phyloP scores from a whole-genome alignment of 2,888 invertebrate genomes.

The Hermodice carunculata region DNA sequence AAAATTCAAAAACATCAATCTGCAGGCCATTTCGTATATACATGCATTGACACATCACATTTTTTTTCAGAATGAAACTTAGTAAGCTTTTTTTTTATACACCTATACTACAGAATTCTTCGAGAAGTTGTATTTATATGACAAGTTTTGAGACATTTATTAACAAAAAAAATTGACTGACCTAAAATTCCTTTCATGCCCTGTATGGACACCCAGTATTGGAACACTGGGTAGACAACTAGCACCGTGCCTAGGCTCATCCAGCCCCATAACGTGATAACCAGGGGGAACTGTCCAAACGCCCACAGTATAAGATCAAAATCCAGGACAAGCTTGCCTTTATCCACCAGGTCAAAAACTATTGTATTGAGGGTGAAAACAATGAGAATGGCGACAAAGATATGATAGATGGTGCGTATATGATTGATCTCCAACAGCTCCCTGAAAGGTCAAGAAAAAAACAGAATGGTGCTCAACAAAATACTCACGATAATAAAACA shows the following conservation, averaged over 20 bases:
- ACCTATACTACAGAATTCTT: no score
- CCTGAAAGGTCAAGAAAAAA: constrained; percentile 54
- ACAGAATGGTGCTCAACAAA: not conserved
- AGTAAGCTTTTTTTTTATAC: no score
- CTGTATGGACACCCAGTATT: constrained; percentile 67
- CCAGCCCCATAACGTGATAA: constrained; percentile 74
- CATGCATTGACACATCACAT: no score
- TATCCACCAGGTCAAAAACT: constrained; percentile 80
- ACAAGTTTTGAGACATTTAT: no score
- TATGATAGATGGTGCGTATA: constrained; percentile 86
- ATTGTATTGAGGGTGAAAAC: constrained; percentile 81
- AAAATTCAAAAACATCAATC: no score
- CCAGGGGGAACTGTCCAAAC: constrained; percentile 76
- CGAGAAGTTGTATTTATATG: no score
- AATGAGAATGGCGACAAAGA: constrained; percentile 84
- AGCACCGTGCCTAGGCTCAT: constrained; percentile 69
- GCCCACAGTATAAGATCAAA: constrained; percentile 75
- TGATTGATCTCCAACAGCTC: constrained; percentile 83
- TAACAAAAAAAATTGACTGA: no score
- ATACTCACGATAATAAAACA: no score
- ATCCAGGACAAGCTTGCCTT: constrained; percentile 76
- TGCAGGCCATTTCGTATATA: no score
- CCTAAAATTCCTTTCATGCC: not conserved
- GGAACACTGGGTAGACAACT: constrained; percentile 70
- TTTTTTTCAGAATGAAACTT: no score